These are phyloP conservation scores for Ephestia elutella DNA, from an alignment of 1,140 invertebrate genomes.

Conservation along the genomic window DNA sequence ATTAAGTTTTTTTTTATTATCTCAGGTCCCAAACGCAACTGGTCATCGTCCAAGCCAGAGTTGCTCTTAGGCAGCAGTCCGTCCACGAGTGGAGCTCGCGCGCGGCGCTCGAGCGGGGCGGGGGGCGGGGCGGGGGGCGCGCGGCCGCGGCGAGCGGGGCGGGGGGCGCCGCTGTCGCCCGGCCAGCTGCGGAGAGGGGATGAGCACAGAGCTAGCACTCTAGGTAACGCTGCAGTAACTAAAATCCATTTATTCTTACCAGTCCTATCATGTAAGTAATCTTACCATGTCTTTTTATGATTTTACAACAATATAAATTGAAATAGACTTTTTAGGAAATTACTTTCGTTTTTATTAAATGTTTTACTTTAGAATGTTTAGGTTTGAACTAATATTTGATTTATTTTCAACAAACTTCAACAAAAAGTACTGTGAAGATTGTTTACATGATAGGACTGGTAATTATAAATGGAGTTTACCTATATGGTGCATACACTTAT, in stretches of 20 bases:
- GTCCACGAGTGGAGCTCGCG: background rate
- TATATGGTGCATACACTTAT: too few species aligned
- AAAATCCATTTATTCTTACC: too few species aligned
- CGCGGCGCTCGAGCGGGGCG: constrained; percentile 5
- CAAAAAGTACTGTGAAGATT: too few species aligned
- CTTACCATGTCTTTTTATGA: too few species aligned
- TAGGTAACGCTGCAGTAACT: background rate
- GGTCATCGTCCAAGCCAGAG: constrained; percentile 20
- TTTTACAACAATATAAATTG: too few species aligned
- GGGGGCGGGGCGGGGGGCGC: constrained; percentile 10
- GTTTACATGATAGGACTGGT: too few species aligned
- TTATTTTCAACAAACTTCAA: too few species aligned
- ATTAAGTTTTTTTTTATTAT: background rate
- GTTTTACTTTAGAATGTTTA: too few species aligned
- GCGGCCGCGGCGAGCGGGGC: constrained; percentile 15
- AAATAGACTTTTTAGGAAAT: too few species aligned
- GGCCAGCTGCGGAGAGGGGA: constrained; percentile 31
- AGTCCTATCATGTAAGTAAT: too few species aligned
- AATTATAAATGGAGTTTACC: too few species aligned
- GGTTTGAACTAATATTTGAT: too few species aligned
- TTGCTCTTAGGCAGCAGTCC: constrained; percentile 1
- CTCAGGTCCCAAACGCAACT: constrained; percentile 46
- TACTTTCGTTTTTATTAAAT: background rate
- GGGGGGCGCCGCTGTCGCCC: constrained; percentile 35
- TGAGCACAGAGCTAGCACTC: background rate